Evolutionary conservation across 2,888 invertebrate species (phyloP).

Genomic region (Morinoia aosen): DNA sequence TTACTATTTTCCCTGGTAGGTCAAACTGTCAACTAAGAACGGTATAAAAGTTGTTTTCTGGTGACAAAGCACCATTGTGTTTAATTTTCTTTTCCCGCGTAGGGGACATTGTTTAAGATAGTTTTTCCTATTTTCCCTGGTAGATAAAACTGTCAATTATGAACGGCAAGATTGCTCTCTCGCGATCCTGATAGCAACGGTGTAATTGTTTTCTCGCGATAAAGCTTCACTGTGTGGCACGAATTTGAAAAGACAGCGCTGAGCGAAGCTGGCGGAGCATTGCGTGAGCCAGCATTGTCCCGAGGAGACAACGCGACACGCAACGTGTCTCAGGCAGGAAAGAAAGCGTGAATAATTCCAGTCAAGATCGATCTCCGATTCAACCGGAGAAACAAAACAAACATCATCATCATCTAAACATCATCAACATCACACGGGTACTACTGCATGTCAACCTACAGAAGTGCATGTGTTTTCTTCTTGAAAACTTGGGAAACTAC

Average conservation of each 20-base stretch:
- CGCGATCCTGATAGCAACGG: neutral
- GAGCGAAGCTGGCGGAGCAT: neutral
- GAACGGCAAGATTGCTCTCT: neutral
- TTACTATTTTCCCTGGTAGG: too few relatives aligned
- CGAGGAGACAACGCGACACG: neutral
- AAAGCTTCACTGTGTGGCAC: neutral
- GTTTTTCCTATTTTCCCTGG: too few relatives aligned
- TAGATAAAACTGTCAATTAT: too few relatives aligned
- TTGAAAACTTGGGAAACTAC: too few relatives aligned
- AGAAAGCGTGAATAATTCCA: neutral
- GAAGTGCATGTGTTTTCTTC: too few relatives aligned
- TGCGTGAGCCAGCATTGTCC: neutral
- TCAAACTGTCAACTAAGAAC: neutral
- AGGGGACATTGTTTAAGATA: too few relatives aligned
- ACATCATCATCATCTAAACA: neutral
- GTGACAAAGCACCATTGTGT: neutral
- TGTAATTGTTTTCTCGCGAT: neutral
- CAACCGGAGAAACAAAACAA: neutral
- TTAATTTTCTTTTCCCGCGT: too few relatives aligned
- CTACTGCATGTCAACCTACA: too few relatives aligned
- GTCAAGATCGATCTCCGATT: neutral
- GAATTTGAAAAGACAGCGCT: neutral
- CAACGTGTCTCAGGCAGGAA: neutral
- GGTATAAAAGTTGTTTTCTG: neutral
- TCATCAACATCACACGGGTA: too few relatives aligned